Percentiles rank a stretch among this genome's conserved stretches.
Conservation (phyloP, 2,113 vertebrate genomes). For the Platysternon megacephalum region DNA sequence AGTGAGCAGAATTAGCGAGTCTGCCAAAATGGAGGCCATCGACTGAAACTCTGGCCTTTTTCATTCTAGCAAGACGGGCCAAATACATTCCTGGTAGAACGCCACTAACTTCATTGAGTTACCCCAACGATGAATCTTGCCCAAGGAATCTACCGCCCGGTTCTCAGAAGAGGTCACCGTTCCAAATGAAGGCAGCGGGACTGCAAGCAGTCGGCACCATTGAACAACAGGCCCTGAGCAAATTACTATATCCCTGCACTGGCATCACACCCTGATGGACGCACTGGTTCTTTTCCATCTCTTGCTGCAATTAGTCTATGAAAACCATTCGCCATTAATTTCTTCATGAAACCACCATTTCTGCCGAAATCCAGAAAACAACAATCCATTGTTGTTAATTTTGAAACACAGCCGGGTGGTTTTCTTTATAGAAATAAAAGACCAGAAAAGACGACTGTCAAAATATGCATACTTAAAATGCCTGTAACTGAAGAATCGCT, state of each 20-base stretch:
- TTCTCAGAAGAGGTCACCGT: not conserved
- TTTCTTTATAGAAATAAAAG: not conserved
- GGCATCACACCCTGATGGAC: not conserved
- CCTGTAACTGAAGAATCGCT: not conserved
- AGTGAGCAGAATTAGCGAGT: not conserved
- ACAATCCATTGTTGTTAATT: not conserved
- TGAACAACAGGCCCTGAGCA: not conserved
- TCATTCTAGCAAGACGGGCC: not conserved
- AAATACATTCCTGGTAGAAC: not conserved
- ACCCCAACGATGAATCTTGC: not conserved
- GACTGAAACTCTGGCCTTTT: not conserved
- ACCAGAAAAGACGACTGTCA: not conserved
- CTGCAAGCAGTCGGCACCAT: not conserved
- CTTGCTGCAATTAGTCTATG: not conserved
- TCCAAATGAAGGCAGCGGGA: not conserved
- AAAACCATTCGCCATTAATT: not conserved
- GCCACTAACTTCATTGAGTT: not conserved
- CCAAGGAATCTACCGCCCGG: not conserved
- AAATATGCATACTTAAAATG: not conserved
- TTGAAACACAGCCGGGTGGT: not conserved
- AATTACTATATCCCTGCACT: not conserved
- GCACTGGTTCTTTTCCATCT: not conserved
- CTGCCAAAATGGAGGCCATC: not conserved
- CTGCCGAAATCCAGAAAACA: not conserved
- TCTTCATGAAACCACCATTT: not conserved